These are phyloP conservation scores for Berghia stephanieae DNA, from an alignment of 1,140 invertebrate species.

Conservation along the genomic window DNA sequence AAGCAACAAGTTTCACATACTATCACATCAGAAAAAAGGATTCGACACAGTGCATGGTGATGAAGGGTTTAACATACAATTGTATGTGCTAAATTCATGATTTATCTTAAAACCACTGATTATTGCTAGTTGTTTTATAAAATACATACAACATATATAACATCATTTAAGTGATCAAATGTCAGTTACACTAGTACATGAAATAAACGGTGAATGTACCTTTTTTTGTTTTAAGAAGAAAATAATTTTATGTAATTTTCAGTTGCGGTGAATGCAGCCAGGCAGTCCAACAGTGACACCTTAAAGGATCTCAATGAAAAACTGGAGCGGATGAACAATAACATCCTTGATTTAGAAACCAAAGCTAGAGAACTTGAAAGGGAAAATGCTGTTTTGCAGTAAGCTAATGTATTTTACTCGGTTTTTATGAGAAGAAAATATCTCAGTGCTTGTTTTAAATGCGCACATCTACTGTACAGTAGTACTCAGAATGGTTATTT, in stretches of 20 bases:
- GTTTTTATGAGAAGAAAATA: too few species aligned
- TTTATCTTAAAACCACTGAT: background rate
- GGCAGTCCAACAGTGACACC: conserved; percentile 56
- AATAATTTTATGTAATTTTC: background rate
- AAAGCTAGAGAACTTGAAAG: conserved; percentile 52
- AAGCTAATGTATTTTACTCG: conserved; percentile 41
- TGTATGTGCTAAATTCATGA: background rate
- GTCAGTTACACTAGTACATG: too few species aligned
- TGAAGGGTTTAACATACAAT: background rate
- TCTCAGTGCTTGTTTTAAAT: too few species aligned
- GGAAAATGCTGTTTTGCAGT: conserved; percentile 60
- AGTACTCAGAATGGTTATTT: too few species aligned
- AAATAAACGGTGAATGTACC: background rate
- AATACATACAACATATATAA: too few species aligned
- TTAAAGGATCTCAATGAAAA: conserved; percentile 49
- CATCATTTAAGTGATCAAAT: too few species aligned
- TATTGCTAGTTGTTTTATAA: too few species aligned
- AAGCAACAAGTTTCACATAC: background rate
- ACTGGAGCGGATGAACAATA: conserved; percentile 52
- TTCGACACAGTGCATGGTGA: too few species aligned
- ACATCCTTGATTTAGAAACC: conserved; percentile 49
- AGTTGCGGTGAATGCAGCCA: conserved; percentile 60
- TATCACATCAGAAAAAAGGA: too few species aligned
- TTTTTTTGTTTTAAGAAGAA: background rate
- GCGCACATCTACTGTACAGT: too few species aligned